phyloP scores from a whole-genome alignment of 2,797 vertebrate genomes.

The Eutrigla gurnardus region DNA sequence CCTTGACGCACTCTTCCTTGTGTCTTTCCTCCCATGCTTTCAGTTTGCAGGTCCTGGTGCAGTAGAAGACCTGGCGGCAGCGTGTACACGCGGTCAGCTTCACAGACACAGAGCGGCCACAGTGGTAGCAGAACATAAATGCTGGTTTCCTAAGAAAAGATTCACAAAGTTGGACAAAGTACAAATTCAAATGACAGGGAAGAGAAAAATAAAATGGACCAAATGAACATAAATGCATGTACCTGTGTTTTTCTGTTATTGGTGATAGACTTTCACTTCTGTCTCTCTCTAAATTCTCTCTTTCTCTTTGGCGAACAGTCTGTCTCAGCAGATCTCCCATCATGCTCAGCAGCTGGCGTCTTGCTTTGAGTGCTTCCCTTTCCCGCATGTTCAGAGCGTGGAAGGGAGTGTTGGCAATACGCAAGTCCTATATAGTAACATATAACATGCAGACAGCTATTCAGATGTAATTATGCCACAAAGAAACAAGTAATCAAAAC shows the following conservation, averaged over 20 bases:
- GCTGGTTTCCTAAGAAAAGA: slow-evolving; percentile 69
- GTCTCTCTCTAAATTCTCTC: slow-evolving; percentile 69
- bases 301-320: slow-evolving; percentile 57
- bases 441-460: not conserved
- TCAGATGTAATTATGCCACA: not conserved
- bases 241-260: slow-evolving; percentile 28
- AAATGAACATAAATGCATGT: slow-evolving; percentile 1
- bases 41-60: slow-evolving; percentile 85
- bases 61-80: slow-evolving; percentile 85
- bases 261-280: not conserved
- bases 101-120: slow-evolving; percentile 85
- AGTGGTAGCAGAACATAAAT: slow-evolving; percentile 88
- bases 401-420: slow-evolving; percentile 83
- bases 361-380: slow-evolving; percentile 74
- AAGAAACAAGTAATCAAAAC: not conserved
- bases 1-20: slow-evolving; percentile 80
- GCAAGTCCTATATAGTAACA: slow-evolving; percentile 76
- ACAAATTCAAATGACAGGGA: not conserved
- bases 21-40: slow-evolving; percentile 84
- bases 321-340: slow-evolving; percentile 82
- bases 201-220: not conserved
- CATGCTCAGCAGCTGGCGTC: slow-evolving; percentile 78
- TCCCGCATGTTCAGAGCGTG: slow-evolving; percentile 78
- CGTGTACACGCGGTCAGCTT: slow-evolving; percentile 78
- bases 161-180: not conserved